Percentiles rank a stretch among this genome's conserved stretches.
Conservation (phyloP, 2,888 invertebrate genomes). For the Drosophila hamatofila region DNA sequence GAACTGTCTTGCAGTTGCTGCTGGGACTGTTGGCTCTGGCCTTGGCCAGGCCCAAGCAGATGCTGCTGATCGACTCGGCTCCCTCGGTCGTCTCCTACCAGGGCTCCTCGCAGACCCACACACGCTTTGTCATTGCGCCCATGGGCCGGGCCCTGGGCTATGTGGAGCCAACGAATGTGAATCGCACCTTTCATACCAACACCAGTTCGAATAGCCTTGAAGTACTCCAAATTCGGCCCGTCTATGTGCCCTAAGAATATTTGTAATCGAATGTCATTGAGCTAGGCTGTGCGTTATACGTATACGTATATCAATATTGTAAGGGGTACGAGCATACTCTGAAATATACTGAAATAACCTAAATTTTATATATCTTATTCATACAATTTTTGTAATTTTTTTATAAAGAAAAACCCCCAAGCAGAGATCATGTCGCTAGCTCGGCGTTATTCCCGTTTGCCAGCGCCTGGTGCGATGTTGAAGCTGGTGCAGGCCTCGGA, state of each 20-base stretch:
- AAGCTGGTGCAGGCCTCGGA: conserved; percentile 28
- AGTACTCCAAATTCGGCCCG: conserved; percentile 73
- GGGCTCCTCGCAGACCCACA: conserved; percentile 80
- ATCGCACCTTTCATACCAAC: conserved; percentile 74
- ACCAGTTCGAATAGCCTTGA: conserved; percentile 58
- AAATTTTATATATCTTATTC: conserved; percentile 7
- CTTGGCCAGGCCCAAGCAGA: conserved; percentile 43
- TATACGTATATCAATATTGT: not conserved
- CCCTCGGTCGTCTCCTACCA: conserved; percentile 82
- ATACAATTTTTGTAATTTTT: not conserved
- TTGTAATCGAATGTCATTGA: conserved; percentile 8
- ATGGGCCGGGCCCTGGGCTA: conserved; percentile 82
- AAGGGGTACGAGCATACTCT: not conserved
- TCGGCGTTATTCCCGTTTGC: conserved; percentile 4
- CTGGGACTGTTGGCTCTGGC: conserved; percentile 27
- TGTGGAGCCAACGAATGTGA: conserved; percentile 80
- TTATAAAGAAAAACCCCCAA: not conserved
- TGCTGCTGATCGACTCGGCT: conserved; percentile 76
- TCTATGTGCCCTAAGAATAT: conserved; percentile 64
- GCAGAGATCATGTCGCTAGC: conserved; percentile 9
- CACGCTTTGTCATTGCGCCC: conserved; percentile 82
- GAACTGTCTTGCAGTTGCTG: conserved; percentile 9
- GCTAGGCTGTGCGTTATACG: conserved; percentile 41
- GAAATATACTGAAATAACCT: conserved; percentile 8
- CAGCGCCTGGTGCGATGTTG: conserved; percentile 7